phyloP scores from a whole-genome alignment of 2,113 vertebrate species.

The Taxidea taxus region DNA sequence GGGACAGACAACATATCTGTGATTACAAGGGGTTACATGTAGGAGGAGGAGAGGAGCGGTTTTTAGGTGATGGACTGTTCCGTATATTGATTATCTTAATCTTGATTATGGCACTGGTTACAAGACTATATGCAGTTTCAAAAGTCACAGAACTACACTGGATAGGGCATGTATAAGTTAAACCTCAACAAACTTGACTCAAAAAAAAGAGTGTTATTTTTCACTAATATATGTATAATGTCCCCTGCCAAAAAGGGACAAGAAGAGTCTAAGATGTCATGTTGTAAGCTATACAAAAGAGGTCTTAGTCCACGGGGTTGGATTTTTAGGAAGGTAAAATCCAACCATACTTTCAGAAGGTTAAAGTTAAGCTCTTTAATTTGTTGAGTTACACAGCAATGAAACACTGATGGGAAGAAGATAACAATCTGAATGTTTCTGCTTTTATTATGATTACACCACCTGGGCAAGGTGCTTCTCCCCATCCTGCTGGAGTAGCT shows the following conservation, averaged over 20 bases:
- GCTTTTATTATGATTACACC: not conserved
- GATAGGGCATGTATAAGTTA: not conserved
- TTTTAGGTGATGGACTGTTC: not conserved
- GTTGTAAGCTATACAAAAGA: not conserved
- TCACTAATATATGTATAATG: not conserved
- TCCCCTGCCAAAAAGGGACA: accelerated
- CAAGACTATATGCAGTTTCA: not conserved
- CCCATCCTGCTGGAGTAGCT: not conserved
- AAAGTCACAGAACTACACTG: not conserved
- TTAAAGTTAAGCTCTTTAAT: not conserved
- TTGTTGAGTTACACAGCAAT: not conserved
- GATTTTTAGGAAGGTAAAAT: not conserved
- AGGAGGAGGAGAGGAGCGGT: not conserved
- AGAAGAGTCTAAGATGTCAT: not conserved
- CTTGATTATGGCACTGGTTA: not conserved
- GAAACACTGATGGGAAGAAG: not conserved
- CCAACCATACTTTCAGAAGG: not conserved
- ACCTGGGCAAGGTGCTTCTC: not conserved
- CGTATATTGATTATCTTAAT: not conserved
- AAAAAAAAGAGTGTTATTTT: not conserved
- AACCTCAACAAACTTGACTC: not conserved
- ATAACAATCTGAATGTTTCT: not conserved
- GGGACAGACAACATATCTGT: not conserved
- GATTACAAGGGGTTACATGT: not conserved
- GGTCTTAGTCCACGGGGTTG: not conserved